Evolutionary conservation across 2,113 vertebrate genomes (phyloP), one percentile per base, ranked within the genome.

Genomic region (Siphamia tubifer): DNA sequence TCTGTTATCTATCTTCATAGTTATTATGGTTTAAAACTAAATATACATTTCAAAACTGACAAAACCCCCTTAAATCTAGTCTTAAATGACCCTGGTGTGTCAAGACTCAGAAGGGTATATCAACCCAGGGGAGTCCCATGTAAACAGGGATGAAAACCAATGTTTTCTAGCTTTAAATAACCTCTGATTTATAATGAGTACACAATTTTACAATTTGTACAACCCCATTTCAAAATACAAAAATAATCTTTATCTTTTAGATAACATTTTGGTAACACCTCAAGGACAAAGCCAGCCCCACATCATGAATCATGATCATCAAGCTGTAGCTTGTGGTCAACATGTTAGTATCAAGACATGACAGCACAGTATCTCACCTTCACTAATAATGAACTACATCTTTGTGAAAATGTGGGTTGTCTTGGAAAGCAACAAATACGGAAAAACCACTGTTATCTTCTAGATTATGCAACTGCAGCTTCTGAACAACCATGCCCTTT

Each of bases 261-360:
- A 90, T 90, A 88, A 92, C 87, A 91, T 92, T 93, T 92, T 91
- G 87, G 88, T 92, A 92, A 92, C 87, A 92, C 90, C 90, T 91
- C 77, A 90, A 83, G 81, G 87, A 93, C 81, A 88, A 82, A 83
- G 79, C 63, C 64, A 81, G 68, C 82, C 83, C 76, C 61, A 72
- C 52, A 61, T 83, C 67, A 74, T 77, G 68, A 75, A 53, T 79
- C 49, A 54, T 82, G 75, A 84, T 68, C 49, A 74, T 67, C 38
- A 68, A 86, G 77, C 81, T 82, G 74, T 54, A 81, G 82, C 56
- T 79, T 76, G 74, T 69, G 30, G 79, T 79, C 68, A 70, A 81
- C 77, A 87, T 78, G 86, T 89, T 85, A 84, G 84, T 87, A 88
- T 85, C 69, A 66, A 34, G 65, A 90, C 78, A 75, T 64, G 63